These are phyloP conservation scores for Onychomys torridus DNA, from an alignment of 2,797 vertebrate species.

Conservation along the genomic window DNA sequence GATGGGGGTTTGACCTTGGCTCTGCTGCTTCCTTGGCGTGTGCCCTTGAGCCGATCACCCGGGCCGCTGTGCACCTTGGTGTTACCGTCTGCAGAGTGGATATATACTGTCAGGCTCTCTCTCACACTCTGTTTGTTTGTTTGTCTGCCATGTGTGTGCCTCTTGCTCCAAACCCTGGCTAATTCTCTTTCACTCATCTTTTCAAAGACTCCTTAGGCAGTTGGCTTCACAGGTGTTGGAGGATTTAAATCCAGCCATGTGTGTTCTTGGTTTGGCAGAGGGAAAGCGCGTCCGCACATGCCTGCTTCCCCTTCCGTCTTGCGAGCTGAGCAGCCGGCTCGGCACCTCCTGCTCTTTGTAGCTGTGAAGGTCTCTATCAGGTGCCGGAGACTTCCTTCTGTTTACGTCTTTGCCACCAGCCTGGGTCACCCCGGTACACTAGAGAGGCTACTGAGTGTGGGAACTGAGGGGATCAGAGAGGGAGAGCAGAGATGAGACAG, in stretches of 20 bases:
- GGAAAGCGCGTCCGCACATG: fast-evolving
- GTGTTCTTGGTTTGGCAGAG: neutral
- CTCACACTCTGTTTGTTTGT: neutral
- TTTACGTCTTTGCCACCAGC: neutral
- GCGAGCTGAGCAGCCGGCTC: neutral
- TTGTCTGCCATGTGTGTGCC: neutral
- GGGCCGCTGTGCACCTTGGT: neutral
- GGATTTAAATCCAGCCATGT: neutral
- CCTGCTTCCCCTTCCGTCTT: neutral
- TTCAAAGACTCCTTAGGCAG: neutral
- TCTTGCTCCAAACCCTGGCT: neutral
- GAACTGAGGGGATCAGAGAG: neutral
- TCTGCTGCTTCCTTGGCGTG: neutral
- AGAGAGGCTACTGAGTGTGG: neutral
- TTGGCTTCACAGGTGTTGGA: slow-evolving; percentile 8
- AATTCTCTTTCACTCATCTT: neutral
- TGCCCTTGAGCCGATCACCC: neutral
- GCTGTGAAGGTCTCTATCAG: neutral
- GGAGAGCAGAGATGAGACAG: neutral
- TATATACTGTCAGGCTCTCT: neutral
- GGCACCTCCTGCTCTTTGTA: neutral
- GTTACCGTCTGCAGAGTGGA: slow-evolving; percentile 44
- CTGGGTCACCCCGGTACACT: neutral
- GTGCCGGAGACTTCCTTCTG: neutral
- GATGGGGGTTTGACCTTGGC: neutral